phyloP scores from a whole-genome alignment of 2,797 vertebrate genomes.

The Myotis findleyi region DNA sequence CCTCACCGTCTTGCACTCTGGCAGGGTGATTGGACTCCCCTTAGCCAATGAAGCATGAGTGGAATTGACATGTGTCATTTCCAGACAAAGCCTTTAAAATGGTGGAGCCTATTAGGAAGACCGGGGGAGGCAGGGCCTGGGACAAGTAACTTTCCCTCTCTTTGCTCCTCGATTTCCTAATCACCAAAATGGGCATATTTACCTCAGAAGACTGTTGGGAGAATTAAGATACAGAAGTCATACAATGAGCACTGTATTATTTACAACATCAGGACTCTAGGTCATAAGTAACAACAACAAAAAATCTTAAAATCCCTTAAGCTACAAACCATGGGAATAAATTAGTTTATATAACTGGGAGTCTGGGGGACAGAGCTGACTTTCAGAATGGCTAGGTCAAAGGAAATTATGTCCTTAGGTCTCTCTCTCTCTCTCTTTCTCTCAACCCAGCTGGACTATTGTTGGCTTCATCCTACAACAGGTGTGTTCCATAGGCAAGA shows the following conservation, averaged over 20 bases:
- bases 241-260: neutral
- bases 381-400: neutral
- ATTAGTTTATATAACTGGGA: neutral
- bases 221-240: neutral
- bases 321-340: neutral
- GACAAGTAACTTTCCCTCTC: neutral
- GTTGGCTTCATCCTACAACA: neutral
- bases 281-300: neutral
- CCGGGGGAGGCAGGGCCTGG: neutral
- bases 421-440: no score
- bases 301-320: neutral
- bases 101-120: neutral
- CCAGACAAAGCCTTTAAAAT: neutral
- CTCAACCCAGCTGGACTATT: neutral
- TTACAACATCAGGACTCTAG: neutral
- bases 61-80: neutral
- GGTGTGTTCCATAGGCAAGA: neutral
- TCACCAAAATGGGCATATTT: neutral
- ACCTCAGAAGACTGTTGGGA: neutral
- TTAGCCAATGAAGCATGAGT: neutral
- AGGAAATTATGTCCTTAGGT: neutral
- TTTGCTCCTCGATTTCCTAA: neutral
- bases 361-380: neutral
- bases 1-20: neutral
- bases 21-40: neutral